phyloP scores from a whole-genome alignment of 2,113 vertebrate genomes.

The Pampusana beccarii region DNA sequence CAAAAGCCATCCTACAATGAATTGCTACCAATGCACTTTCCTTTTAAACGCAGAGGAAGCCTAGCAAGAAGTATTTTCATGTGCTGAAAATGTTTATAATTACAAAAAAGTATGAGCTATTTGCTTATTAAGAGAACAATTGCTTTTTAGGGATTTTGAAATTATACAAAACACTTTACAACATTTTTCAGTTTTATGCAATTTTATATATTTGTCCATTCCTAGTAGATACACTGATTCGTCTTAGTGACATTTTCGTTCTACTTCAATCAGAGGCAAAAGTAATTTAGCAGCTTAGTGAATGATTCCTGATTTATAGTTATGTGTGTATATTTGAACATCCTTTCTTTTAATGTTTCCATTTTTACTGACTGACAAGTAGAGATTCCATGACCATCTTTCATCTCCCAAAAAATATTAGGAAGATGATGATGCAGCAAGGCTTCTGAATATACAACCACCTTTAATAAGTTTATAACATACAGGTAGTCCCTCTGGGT shows the following conservation, averaged over 20 bases:
- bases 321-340: not conserved
- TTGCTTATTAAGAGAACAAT: not conserved
- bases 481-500: not conserved
- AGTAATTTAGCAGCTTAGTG: not conserved
- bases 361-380: not conserved
- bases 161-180: accelerated
- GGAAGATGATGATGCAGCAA: not conserved
- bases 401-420: not conserved
- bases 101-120: not conserved
- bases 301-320: not conserved
- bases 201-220: not conserved
- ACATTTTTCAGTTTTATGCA: not conserved
- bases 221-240: not conserved
- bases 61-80: not conserved
- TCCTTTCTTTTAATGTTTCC: not conserved
- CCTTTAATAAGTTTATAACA: not conserved
- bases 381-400: not conserved
- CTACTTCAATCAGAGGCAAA: not conserved
- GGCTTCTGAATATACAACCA: not conserved
- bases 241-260: not conserved
- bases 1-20: not conserved
- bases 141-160: not conserved
- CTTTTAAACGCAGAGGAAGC: not conserved
- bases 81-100: not conserved
- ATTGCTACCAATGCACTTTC: not conserved